Base-by-base conservation (phyloP, 2,888 invertebrate species). In the Drosophila suboccidentalis region DNA sequence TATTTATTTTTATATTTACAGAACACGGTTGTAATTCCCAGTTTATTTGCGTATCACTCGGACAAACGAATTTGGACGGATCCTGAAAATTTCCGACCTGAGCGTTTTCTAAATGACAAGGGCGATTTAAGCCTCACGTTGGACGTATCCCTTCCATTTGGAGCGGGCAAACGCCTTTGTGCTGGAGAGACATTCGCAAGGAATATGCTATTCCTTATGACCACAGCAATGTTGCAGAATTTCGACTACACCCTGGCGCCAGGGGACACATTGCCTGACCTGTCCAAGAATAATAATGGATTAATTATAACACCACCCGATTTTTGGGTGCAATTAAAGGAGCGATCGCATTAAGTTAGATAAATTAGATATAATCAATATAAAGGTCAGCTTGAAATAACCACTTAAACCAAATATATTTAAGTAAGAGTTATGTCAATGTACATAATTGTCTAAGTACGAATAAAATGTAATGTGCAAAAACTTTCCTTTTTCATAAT, bases 101-200 rank as follows among this genome's bases (percentile, higher is more conserved):
- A 96, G 82, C 92, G 96, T 34, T 96, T 95, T 88, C 92, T 96
- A 3, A 92, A 93, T 29, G 92, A 92, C 2, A 74, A 94, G 26
- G 95, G 95, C 0, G 87, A 93, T 63, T 86, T 96, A 3, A 91
- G 91, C 46, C 84, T 94, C 0, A 94, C 94, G 34, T 94, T 94
- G 65, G 96, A 96, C 82, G 93, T 93, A 41, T 94, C 94, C 0
- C 77, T 96, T 43, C 94, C 95, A 0, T 96, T 96, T 89, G 95
- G 96, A 50, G 94, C 94, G 94, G 96, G 96, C 0, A 94, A 94
- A 77, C 93, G 96, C 32, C 91, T 96, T 0, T 96, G 96, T 83
- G 94, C 95, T 0, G 96, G 96, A 0, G 96, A 96, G 90, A 96
- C 96, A 0, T 95, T 94, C 87, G 94, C 96, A 0, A 93, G 96